Percentiles rank a stretch among this genome's conserved stretches.
These are phyloP conservation scores for Ceyx erithaca DNA, from an alignment of 2,797 vertebrate species.

Conservation along the genomic window DNA sequence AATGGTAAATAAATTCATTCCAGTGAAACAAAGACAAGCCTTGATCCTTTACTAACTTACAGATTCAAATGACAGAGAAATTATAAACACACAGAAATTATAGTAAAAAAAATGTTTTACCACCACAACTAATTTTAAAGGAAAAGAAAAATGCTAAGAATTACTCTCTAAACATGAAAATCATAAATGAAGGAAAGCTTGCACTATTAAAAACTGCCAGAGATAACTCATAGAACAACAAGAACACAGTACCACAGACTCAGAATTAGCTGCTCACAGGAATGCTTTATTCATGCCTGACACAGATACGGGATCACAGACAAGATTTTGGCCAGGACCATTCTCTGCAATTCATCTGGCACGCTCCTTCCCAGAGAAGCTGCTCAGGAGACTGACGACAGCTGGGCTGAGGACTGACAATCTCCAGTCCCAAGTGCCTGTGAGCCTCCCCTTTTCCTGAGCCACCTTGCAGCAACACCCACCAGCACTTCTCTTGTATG, in stretches of 20 bases:
- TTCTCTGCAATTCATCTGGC: not conserved
- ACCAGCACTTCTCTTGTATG: not conserved
- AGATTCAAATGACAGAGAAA: not conserved
- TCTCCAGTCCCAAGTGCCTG: not conserved
- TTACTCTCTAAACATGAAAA: not conserved
- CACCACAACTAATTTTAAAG: not conserved
- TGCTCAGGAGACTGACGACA: not conserved
- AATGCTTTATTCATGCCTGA: conserved; percentile 17
- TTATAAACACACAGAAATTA: not conserved
- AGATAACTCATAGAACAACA: not conserved
- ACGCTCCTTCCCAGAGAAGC: not conserved
- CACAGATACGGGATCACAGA: not conserved
- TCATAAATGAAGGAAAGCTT: not conserved
- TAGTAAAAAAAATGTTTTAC: not conserved
- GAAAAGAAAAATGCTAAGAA: not conserved
- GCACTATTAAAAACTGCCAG: not conserved
- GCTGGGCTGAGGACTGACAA: fast-evolving
- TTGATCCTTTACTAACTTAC: not conserved
- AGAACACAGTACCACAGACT: not conserved
- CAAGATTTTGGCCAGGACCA: not conserved
- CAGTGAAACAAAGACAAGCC: not conserved
- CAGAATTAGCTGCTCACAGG: conserved; percentile 1
- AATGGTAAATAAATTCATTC: not conserved
- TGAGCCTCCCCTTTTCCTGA: not conserved
- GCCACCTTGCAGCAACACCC: not conserved